Conservation (phyloP, 2,888 invertebrate species). For the Pristionchus arcanus region DNA sequence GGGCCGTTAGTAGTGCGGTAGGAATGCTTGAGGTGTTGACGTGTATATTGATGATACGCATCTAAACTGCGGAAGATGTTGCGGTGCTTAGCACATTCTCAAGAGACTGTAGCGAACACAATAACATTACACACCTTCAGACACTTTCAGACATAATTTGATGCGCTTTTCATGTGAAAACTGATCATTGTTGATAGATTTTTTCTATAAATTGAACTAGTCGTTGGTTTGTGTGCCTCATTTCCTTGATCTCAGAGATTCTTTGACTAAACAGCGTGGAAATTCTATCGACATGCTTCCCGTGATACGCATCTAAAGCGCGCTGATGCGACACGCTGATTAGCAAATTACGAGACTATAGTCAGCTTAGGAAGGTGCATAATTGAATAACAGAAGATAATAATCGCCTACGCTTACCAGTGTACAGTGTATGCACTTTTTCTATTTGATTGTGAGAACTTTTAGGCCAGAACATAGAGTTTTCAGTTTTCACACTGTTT, state of each 20-base stretch:
- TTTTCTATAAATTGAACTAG: too few species aligned
- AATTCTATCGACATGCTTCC: too few species aligned
- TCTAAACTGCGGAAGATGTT: background rate
- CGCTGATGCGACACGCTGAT: background rate
- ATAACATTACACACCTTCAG: background rate
- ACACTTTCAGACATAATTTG: background rate
- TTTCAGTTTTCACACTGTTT: too few species aligned
- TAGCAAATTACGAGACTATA: background rate
- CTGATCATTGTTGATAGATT: too few species aligned
- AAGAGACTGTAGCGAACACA: background rate
- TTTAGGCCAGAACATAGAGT: too few species aligned
- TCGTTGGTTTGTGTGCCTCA: too few species aligned
- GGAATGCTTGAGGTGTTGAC: conserved; percentile 18
- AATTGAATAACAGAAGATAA: too few species aligned
- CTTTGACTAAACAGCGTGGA: too few species aligned
- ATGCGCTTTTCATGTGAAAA: background rate
- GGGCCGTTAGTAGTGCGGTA: background rate
- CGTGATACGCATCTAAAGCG: background rate
- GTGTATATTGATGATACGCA: background rate
- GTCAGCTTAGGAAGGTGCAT: background rate
- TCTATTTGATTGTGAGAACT: too few species aligned
- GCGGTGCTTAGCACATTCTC: background rate
- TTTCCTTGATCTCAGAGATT: too few species aligned
- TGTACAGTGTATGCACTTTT: too few species aligned
- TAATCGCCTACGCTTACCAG: too few species aligned